Evolutionary conservation across 2,797 vertebrate species (phyloP).

Genomic region (Acropternis orthonyx): DNA sequence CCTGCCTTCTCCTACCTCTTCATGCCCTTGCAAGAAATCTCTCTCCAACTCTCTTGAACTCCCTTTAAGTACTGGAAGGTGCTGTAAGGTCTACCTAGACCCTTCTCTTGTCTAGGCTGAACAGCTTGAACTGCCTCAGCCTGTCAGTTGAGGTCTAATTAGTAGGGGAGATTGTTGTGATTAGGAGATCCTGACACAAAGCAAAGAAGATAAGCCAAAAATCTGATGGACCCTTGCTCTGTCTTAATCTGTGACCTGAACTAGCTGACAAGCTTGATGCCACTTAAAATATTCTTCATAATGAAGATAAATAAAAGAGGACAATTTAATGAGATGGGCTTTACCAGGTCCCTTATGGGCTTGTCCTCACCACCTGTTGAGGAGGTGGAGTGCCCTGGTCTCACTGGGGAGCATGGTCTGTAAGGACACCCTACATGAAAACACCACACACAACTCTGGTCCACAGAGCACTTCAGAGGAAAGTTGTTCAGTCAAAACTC

Average conservation of each 20-base stretch:
- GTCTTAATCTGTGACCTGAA: neutral
- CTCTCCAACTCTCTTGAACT: neutral
- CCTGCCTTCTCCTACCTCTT: neutral
- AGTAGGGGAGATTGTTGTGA: neutral
- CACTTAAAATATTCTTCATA: neutral
- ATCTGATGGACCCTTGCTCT: neutral
- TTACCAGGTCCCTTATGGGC: neutral
- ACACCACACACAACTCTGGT: neutral
- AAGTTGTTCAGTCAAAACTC: neutral
- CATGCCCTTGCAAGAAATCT: neutral
- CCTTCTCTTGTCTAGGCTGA: neutral
- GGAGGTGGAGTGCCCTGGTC: neutral
- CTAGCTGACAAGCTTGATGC: neutral
- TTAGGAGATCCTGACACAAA: neutral
- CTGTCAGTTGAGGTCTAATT: neutral
- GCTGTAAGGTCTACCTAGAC: neutral
- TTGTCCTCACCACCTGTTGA: neutral
- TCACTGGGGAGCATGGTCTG: fast-evolving
- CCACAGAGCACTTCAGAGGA: neutral
- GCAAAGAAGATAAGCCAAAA: neutral
- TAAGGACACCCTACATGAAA: neutral
- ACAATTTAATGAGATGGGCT: neutral
- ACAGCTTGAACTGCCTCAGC: neutral
- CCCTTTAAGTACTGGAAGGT: neutral
- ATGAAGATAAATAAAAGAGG: neutral